These are phyloP conservation scores for Clarias laeviceps DNA, from an alignment of 2,797 vertebrate genomes.

Conservation along the genomic window DNA sequence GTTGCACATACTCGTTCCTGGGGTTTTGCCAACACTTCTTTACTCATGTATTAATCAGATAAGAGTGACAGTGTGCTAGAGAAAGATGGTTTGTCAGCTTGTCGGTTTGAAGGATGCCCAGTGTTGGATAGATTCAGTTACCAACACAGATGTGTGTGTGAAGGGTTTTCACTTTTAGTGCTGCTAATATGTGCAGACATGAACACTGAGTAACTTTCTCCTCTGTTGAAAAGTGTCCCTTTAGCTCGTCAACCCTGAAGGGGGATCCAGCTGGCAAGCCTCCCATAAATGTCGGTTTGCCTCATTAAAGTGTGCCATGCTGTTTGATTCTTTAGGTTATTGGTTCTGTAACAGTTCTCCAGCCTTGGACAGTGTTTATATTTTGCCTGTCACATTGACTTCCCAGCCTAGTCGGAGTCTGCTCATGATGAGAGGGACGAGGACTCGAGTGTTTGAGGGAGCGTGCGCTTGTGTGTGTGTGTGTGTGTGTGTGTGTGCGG, in stretches of 20 bases:
- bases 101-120: neutral
- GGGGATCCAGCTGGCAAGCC: constrained; percentile 64
- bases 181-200: constrained; percentile 30
- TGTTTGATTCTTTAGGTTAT: constrained; percentile 60
- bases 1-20: constrained; percentile 5
- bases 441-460: constrained; percentile 51
- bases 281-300: constrained; percentile 69
- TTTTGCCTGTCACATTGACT: constrained; percentile 55
- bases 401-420: constrained; percentile 31
- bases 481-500: constrained; percentile 53
- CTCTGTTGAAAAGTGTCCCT: constrained; percentile 70
- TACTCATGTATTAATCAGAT: neutral
- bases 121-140: neutral
- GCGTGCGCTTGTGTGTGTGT: constrained; percentile 40
- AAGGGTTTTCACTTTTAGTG: constrained; percentile 4
- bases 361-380: constrained; percentile 40
- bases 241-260: constrained; percentile 48
- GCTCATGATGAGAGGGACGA: constrained; percentile 15
- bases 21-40: neutral
- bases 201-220: constrained; percentile 62
- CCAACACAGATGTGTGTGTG: neutral
- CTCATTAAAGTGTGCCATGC: constrained; percentile 68
- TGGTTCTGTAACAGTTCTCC: constrained; percentile 60
- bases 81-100: neutral
- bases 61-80: neutral